Conservation (phyloP, 2,113 vertebrate species). For the Psettodes erumei region DNA sequence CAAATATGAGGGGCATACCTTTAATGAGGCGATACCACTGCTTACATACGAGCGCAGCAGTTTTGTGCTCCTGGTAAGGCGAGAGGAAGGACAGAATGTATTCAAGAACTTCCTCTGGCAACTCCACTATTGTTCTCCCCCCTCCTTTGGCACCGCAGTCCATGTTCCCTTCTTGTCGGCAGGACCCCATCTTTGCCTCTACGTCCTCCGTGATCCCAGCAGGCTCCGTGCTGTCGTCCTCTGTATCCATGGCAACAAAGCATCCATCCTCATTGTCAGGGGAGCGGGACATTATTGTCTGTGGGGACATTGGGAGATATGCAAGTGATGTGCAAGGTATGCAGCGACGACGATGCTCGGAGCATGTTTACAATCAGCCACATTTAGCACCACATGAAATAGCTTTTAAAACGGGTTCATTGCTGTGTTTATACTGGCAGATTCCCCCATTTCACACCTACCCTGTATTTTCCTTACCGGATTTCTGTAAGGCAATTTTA, state of each 20-base stretch:
- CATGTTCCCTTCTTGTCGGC: constrained; percentile 68
- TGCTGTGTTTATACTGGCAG: not conserved
- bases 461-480: not conserved
- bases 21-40: constrained; percentile 99
- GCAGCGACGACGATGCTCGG: not conserved
- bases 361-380: not conserved
- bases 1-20: constrained; percentile 81
- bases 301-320: constrained; percentile 54
- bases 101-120: constrained; percentile 97
- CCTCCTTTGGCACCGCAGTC: constrained; percentile 68
- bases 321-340: not conserved
- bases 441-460: not conserved
- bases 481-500: not conserved
- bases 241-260: constrained; percentile 94
- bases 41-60: constrained; percentile 96
- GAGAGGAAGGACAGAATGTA: constrained; percentile 98
- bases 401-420: not conserved
- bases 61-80: constrained; percentile 98
- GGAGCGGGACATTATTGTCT: constrained; percentile 92
- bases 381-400: not conserved
- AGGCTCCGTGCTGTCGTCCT: constrained; percentile 81
- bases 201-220: constrained; percentile 83
- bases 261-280: constrained; percentile 93
- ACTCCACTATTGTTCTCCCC: constrained; percentile 88
- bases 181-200: constrained; percentile 72